phyloP scores from a whole-genome alignment of 2,888 invertebrate species.

The Amblyteles armatorius region DNA sequence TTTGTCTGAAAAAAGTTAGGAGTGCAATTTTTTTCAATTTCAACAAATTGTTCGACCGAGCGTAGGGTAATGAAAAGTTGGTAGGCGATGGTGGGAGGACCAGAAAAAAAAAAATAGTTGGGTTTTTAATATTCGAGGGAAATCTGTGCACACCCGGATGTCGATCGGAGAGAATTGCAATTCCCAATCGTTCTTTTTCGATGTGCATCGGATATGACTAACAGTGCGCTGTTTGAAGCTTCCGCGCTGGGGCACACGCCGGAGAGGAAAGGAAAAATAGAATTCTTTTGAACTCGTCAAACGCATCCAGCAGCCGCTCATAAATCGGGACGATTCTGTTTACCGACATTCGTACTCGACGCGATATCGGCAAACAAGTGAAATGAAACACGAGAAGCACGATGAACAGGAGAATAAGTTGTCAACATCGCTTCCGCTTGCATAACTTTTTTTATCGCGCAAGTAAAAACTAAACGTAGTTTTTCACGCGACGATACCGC shows the following conservation, averaged over 20 bases:
- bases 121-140: slow-evolving; percentile 11
- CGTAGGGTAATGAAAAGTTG: neutral
- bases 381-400: neutral
- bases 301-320: neutral
- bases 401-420: neutral
- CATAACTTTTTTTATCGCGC: neutral
- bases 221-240: neutral
- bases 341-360: neutral
- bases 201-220: neutral
- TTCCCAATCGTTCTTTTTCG: neutral
- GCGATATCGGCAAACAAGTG: neutral
- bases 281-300: slow-evolving; percentile 30
- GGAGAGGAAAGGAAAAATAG: neutral
- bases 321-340: slow-evolving; percentile 19
- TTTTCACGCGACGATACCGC: neutral
- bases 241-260: neutral
- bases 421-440: neutral
- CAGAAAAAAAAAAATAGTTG: neutral
- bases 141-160: neutral
- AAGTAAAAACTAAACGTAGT: neutral
- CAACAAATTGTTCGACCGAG: too few species aligned
- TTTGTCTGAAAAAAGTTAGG: neutral
- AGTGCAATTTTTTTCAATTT: neutral
- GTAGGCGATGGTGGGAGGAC: neutral
- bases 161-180: neutral